Conservation (phyloP, 2,113 vertebrate species). For the Mustelus asterias region DNA sequence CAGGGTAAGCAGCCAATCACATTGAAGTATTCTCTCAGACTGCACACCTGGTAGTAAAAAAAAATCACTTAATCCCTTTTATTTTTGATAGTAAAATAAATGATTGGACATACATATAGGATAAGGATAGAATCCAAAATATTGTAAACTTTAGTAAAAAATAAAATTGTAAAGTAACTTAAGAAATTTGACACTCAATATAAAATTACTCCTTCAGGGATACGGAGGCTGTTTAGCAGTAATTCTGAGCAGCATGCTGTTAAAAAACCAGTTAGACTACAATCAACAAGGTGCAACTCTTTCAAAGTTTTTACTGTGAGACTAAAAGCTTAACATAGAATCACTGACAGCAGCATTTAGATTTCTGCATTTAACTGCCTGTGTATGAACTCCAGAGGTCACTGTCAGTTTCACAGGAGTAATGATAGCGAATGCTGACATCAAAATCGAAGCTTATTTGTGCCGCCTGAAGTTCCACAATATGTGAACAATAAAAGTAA, state of each 20-base stretch:
- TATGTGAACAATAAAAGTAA: not conserved
- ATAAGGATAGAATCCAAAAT: not conserved
- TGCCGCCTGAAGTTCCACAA: not conserved
- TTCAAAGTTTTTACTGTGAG: not conserved
- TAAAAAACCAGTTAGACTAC: not conserved
- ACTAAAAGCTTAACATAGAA: not conserved
- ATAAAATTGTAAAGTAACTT: not conserved
- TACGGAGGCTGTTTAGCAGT: not conserved
- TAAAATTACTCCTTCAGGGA: not conserved
- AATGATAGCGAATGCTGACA: not conserved
- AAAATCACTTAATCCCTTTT: not conserved
- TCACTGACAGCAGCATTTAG: too few relatives aligned
- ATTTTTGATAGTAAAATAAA: not conserved
- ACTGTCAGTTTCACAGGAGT: not conserved
- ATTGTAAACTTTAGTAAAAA: not conserved
- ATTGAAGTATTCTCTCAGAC: too few relatives aligned
- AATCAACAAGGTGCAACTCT: not conserved
- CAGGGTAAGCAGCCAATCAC: not conserved
- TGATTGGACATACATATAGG: not conserved
- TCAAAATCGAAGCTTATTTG: not conserved
- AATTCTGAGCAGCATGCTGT: not conserved
- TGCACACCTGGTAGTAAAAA: not conserved
- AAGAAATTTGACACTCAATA: not conserved
- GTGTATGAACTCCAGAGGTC: not conserved
- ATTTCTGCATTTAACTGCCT: too few relatives aligned